Evolutionary conservation across 2,888 invertebrate genomes (phyloP), one percentile per base, ranked within the genome.

Genomic region (Danaus chrysippus): DNA sequence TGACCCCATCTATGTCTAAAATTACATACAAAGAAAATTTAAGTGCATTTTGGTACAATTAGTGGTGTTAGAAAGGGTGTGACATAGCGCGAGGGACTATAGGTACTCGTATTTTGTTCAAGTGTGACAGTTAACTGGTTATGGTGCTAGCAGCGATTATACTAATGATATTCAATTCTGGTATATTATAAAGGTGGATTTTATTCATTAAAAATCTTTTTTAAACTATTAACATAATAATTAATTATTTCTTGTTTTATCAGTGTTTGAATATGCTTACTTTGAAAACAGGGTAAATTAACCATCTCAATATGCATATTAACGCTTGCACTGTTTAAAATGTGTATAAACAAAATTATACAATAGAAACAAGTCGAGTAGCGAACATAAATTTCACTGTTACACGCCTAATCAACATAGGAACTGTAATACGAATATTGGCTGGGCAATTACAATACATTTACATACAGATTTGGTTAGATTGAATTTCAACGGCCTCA

Each of bases 1-100:
- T 81, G 83, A 81, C 85, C 86, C 86, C 80, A 81, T 80, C 81
- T 75, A 77, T 80, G 73, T 77, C 84, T 84, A 83, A 85, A 87
- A 85, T 87, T 86, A 84, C 83, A 82, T 83, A 84, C 86, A 86
- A 87, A 87, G 87, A 86, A 85, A 87, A 85, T 86, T 83, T 84
- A 82, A 86, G 84, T 84, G 84, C 86, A 86, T 87, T 87, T 86
- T 83, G 84, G 87, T 83, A 77, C 85, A 86, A 87, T 87, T 87
- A 86, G 83, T 81, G 79, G 78, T 78, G 71, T 72, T 76, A 78
- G 71, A 75, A 77, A 76, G 86, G 87, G 86, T 86, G 86, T 83
- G 81, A 86, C 85, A 87, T 86, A 84, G 81, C 77, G 79, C 79
- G 74, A 79, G 83, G 78, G 78, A 71, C 75, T 75, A 81, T 80